A percentile compares a stretch with the other conserved stretches of the same genome.
phyloP scores from a whole-genome alignment of 2,797 vertebrate species.

The Morelia viridis region DNA sequence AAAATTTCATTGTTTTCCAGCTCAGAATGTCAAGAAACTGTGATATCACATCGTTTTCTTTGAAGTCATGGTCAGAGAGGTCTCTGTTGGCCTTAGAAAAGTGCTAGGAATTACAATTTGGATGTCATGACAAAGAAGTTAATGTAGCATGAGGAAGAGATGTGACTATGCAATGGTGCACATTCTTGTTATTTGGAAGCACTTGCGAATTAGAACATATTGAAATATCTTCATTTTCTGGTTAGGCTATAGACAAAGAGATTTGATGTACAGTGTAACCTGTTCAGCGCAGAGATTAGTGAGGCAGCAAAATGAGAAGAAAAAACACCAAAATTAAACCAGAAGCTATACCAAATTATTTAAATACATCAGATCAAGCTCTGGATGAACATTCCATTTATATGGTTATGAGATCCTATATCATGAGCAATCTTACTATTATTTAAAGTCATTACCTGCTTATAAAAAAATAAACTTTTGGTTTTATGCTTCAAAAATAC shows the following conservation, averaged over 20 bases:
- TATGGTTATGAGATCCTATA: slow-evolving; percentile 14
- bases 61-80: neutral
- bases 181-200: neutral
- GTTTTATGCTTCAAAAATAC: slow-evolving; percentile 61
- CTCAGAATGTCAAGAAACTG: neutral
- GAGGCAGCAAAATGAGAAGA: slow-evolving; percentile 46
- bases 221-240: neutral
- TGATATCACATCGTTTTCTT: neutral
- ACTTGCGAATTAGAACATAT: neutral
- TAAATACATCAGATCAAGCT: slow-evolving; percentile 40
- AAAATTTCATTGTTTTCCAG: neutral
- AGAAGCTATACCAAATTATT: slow-evolving; percentile 13
- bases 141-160: neutral
- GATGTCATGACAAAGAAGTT: neutral
- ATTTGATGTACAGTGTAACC: neutral
- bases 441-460: slow-evolving; percentile 49
- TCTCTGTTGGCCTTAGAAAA: neutral
- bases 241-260: neutral
- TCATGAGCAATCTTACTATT: slow-evolving; percentile 41
- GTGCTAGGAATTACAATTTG: neutral
- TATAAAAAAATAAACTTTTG: slow-evolving; percentile 60
- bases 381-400: slow-evolving; percentile 33
- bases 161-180: neutral
- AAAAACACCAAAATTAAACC: neutral
- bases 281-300: neutral